Percentiles rank a stretch among this genome's conserved stretches.
These are phyloP conservation scores for Leptopilina drosophilae DNA, from an alignment of 2,888 invertebrate genomes.

Conservation along the genomic window DNA sequence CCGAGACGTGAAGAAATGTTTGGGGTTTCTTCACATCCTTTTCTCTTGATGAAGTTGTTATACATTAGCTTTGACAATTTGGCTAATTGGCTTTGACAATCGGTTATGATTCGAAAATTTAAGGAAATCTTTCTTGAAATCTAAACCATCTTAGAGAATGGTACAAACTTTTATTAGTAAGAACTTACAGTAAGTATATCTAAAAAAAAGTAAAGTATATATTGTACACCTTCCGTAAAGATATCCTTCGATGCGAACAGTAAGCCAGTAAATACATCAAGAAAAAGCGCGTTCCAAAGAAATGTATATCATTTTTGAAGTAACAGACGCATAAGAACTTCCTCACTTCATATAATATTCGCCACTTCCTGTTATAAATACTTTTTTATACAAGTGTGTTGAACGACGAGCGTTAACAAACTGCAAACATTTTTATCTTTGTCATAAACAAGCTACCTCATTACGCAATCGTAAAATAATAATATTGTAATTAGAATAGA, in stretches of 20 bases:
- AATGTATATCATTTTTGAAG: background rate
- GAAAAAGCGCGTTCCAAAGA: background rate
- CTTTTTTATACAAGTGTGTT: background rate
- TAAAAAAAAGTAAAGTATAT: too few relatives aligned
- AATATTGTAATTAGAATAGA: slow-evolving; percentile 31
- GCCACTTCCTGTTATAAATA: slow-evolving; percentile 12
- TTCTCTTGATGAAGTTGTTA: too few relatives aligned
- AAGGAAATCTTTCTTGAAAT: too few relatives aligned
- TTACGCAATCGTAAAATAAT: slow-evolving; percentile 31
- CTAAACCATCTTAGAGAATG: too few relatives aligned
- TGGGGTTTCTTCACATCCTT: too few relatives aligned
- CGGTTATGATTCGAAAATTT: too few relatives aligned
- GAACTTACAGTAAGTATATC: too few relatives aligned
- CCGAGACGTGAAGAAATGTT: too few relatives aligned
- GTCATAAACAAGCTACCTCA: slow-evolving; percentile 31
- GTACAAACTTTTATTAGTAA: too few relatives aligned
- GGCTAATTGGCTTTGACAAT: too few relatives aligned
- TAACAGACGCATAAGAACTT: background rate
- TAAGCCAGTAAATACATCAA: slow-evolving; percentile 15
- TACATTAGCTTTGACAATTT: too few relatives aligned
- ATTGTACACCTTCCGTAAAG: too few relatives aligned
- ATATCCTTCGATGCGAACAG: background rate
- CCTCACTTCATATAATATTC: slow-evolving; percentile 19
- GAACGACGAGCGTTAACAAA: slow-evolving; percentile 24
- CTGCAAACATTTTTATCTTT: slow-evolving; percentile 40